These are phyloP conservation scores for Oreonectes daqikongensis DNA, from an alignment of 2,797 vertebrate genomes.

Conservation along the genomic window DNA sequence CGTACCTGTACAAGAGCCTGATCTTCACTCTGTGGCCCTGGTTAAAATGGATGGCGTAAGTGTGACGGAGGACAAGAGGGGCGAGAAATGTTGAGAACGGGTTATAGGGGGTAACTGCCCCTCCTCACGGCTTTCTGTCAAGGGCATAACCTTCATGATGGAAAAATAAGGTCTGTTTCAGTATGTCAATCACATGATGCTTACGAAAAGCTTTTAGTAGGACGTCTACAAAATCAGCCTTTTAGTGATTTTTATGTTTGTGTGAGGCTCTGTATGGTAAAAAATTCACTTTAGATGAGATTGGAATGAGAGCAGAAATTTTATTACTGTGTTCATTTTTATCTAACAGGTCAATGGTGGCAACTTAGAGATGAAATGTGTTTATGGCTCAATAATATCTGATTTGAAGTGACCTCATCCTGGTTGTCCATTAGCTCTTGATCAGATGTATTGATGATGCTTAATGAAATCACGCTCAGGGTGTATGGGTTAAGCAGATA, in stretches of 20 bases:
- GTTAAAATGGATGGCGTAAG: slow-evolving; percentile 36
- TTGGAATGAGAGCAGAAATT: too few species aligned
- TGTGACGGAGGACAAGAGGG: slow-evolving; percentile 3
- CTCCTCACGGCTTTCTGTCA: slow-evolving; percentile 5
- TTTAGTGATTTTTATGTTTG: not conserved
- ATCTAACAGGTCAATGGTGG: not conserved
- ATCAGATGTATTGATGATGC: slow-evolving; percentile 17
- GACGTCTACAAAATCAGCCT: not conserved
- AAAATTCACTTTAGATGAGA: too few species aligned
- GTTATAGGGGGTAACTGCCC: slow-evolving; percentile 9
- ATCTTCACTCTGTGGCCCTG: slow-evolving; percentile 26
- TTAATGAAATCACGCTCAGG: slow-evolving; percentile 40
- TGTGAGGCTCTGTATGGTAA: too few species aligned
- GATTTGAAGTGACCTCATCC: slow-evolving; percentile 3
- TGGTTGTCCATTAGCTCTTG: slow-evolving; percentile 7
- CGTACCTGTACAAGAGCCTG: not conserved
- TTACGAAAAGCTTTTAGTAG: slow-evolving; percentile 13
- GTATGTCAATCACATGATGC: slow-evolving; percentile 25
- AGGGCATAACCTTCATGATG: slow-evolving; percentile 15
- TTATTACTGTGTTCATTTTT: not conserved
- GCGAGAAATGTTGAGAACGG: slow-evolving; percentile 7
- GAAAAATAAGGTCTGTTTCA: slow-evolving; percentile 35
- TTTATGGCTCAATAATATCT: slow-evolving; percentile 16
- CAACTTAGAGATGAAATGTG: not conserved
- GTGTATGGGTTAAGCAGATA: slow-evolving; percentile 28